phyloP scores from a whole-genome alignment of 2,113 vertebrate species.

The Nannospalax galili region DNA sequence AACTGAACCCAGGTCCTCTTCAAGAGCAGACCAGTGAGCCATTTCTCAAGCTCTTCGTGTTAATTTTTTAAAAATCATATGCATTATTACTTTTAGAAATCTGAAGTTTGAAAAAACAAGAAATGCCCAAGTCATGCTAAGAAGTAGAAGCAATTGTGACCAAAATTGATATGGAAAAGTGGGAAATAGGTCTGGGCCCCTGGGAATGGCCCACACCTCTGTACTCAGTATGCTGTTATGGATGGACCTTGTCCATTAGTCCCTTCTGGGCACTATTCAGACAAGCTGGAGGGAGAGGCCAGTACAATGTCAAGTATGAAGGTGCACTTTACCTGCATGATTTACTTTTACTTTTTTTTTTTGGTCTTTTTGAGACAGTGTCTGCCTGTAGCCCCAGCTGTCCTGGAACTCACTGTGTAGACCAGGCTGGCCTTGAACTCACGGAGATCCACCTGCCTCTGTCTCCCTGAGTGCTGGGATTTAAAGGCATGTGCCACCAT shows the following conservation, averaged over 20 bases:
- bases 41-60: no score
- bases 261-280: not conserved
- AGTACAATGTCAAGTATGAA: not conserved
- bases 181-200: not conserved
- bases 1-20: no score
- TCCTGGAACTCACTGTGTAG: no score
- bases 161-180: not conserved
- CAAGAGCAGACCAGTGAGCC: no score
- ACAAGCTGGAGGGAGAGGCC: not conserved
- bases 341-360: no score
- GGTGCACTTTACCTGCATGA: not conserved
- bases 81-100: not conserved
- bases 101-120: conserved; percentile 20
- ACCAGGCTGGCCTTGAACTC: no score
- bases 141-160: not conserved
- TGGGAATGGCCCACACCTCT: not conserved
- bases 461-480: no score
- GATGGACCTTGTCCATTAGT: not conserved
- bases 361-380: no score
- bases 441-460: no score
- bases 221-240: not conserved
- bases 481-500: no score
- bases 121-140: not conserved
- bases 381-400: no score
- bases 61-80: not conserved